phyloP scores from a whole-genome alignment of 2,797 vertebrate species.

The Arrhamphus sclerolepis region DNA sequence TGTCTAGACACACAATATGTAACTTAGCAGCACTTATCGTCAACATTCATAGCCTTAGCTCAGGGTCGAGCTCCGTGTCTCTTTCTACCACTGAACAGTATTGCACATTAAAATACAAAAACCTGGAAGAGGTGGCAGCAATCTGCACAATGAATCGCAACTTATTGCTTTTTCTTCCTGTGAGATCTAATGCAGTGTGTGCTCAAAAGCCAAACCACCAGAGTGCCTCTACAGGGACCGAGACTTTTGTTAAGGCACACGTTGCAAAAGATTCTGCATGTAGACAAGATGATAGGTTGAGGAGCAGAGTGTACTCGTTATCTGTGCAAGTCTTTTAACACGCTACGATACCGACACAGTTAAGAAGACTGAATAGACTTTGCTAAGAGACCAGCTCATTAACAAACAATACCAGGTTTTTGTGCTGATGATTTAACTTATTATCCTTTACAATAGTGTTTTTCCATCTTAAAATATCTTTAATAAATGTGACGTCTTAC shows the following conservation, averaged over 20 bases:
- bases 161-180: slow-evolving; percentile 25
- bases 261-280: slow-evolving; percentile 63
- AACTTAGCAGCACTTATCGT: slow-evolving; percentile 85
- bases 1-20: slow-evolving; percentile 73
- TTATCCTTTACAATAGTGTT: slow-evolving; percentile 9
- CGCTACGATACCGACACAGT: slow-evolving; percentile 8
- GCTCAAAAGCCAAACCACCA: slow-evolving; percentile 42
- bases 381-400: slow-evolving; percentile 81
- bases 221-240: slow-evolving; percentile 34
- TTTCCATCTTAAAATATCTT: slow-evolving; percentile 19
- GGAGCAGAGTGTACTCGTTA: slow-evolving; percentile 34
- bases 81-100: slow-evolving; percentile 52
- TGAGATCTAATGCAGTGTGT: slow-evolving; percentile 61
- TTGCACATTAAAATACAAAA: slow-evolving; percentile 67
- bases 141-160: slow-evolving; percentile 37
- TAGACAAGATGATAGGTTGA: slow-evolving; percentile 59
- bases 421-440: slow-evolving; percentile 14
- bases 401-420: slow-evolving; percentile 51
- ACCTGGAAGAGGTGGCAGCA: slow-evolving; percentile 47
- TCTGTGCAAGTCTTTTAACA: slow-evolving; percentile 37
- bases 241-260: slow-evolving; percentile 58
- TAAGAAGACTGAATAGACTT: slow-evolving; percentile 26
- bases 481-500: too few relatives aligned
- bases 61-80: slow-evolving; percentile 39
- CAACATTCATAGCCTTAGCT: slow-evolving; percentile 72